phyloP scores from a whole-genome alignment of 2,888 invertebrate genomes.

The Hydrotaea cyrtoneurina region DNA sequence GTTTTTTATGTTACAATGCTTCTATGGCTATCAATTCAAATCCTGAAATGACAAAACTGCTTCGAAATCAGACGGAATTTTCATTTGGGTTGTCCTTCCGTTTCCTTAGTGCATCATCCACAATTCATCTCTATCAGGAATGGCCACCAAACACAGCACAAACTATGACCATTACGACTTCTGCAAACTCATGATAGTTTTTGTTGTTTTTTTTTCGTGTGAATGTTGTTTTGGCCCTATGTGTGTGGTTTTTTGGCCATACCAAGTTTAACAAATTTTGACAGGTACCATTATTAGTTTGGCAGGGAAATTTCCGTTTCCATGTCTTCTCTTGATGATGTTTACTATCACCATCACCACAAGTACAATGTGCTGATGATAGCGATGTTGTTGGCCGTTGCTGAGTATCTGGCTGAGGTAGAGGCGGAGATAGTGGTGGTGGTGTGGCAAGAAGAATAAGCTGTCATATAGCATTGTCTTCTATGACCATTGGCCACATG shows the following conservation, averaged over 20 bases:
- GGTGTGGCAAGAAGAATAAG: conserved; percentile 55
- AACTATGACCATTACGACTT: conserved; percentile 31
- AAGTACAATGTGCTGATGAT: conserved; percentile 33
- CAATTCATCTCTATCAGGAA: conserved; percentile 62
- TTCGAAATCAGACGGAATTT: conserved; percentile 77
- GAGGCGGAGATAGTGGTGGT: neutral
- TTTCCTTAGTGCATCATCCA: conserved; percentile 57
- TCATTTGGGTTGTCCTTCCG: conserved; percentile 70
- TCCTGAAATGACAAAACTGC: conserved; percentile 77
- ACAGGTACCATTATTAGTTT: conserved; percentile 79
- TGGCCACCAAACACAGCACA: conserved; percentile 43
- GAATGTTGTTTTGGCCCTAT: neutral
- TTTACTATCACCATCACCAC: conserved; percentile 49
- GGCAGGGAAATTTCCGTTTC: conserved; percentile 74
- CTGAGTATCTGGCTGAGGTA: neutral
- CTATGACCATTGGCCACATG: conserved; percentile 25
- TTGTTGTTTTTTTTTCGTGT: neutral
- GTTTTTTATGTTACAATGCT: conserved; percentile 43
- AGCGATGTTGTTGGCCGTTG: neutral
- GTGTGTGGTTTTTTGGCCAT: conserved; percentile 43
- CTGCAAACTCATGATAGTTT: conserved; percentile 44
- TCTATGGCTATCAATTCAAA: conserved; percentile 71
- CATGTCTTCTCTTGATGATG: conserved; percentile 63
- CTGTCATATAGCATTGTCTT: conserved; percentile 63
- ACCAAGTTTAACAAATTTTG: conserved; percentile 75